A percentile compares a stretch with the other conserved stretches of the same genome.
Evolutionary conservation across 2,888 invertebrate species (phyloP).

Genomic region (Macaria liturata): DNA sequence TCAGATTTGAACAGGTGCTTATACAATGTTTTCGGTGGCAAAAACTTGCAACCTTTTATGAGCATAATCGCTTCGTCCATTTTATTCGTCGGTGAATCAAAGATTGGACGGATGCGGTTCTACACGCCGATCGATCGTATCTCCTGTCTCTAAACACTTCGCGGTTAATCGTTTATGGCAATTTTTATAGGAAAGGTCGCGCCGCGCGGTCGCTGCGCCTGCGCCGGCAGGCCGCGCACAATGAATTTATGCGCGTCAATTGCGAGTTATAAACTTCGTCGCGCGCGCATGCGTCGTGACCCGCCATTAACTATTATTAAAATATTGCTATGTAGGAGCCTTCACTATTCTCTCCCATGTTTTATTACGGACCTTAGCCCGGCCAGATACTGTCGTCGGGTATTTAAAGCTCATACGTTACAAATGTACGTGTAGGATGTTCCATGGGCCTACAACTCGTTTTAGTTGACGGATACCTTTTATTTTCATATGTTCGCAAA

Average conservation of each 20-base stretch:
- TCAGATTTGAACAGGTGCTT: conserved; percentile 61
- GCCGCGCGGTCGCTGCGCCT: conserved; percentile 43
- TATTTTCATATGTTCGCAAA: conserved; percentile 66
- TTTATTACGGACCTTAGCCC: conserved; percentile 68
- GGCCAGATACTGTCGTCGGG: conserved; percentile 76
- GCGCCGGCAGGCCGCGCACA: conserved; percentile 60
- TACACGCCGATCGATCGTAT: conserved; percentile 24
- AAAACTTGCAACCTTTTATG: conserved; percentile 60
- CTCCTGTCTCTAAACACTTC: conserved; percentile 26
- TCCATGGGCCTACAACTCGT: conserved; percentile 48
- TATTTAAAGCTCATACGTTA: conserved; percentile 77
- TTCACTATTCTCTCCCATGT: conserved; percentile 76
- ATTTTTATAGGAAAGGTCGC: conserved; percentile 60
- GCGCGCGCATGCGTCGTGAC: conserved; percentile 71
- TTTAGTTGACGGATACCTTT: conserved; percentile 52
- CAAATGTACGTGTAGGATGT: conserved; percentile 73
- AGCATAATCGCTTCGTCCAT: conserved; percentile 55
- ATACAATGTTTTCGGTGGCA: conserved; percentile 60
- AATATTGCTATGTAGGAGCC: conserved; percentile 77
- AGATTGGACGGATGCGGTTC: conserved; percentile 34
- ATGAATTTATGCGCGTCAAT: conserved; percentile 77
- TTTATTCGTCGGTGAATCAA: conserved; percentile 53
- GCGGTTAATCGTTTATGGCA: conserved; percentile 49
- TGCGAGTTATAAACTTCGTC: conserved; percentile 76
- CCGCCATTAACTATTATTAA: conserved; percentile 81